Evolutionary conservation across 2,888 invertebrate genomes (phyloP).

Genomic region (Folsomia manolachei): DNA sequence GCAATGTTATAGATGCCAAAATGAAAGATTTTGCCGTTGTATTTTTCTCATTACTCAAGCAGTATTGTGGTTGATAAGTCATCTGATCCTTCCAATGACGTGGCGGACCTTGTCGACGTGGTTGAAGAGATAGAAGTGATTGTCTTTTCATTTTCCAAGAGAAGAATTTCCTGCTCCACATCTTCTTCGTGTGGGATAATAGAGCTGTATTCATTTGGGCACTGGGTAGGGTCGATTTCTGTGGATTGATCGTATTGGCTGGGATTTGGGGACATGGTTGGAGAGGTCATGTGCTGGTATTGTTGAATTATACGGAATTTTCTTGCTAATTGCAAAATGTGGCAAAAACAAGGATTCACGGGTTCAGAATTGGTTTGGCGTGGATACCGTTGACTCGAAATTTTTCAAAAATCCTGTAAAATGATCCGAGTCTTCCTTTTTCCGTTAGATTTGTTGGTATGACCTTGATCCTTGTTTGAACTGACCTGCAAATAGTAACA

Average conservation of each 20-base stretch:
- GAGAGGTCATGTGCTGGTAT: too few species aligned
- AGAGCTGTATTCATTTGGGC: background rate
- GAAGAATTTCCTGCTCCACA: too few species aligned
- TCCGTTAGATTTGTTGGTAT: background rate
- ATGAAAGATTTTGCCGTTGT: too few species aligned
- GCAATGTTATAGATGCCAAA: background rate
- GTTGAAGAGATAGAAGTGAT: background rate
- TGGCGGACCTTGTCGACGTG: too few species aligned
- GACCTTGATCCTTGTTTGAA: background rate
- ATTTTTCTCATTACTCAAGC: background rate
- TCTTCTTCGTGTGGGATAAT: background rate
- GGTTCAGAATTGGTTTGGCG: too few species aligned
- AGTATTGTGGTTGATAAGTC: constrained; percentile 1
- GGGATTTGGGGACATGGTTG: constrained; percentile 5
- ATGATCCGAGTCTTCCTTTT: too few species aligned
- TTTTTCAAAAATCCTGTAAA: too few species aligned
- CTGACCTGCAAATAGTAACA: background rate
- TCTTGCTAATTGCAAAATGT: background rate
- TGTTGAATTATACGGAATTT: too few species aligned
- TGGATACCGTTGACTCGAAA: too few species aligned
- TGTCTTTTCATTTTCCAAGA: background rate
- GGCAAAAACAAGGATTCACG: too few species aligned
- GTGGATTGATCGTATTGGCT: background rate
- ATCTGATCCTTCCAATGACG: background rate
- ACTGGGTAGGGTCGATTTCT: background rate